Percentiles rank a stretch among this genome's conserved stretches.
These are phyloP conservation scores for Chymomyza procnemis DNA, from an alignment of 2,888 invertebrate genomes.

Conservation along the genomic window DNA sequence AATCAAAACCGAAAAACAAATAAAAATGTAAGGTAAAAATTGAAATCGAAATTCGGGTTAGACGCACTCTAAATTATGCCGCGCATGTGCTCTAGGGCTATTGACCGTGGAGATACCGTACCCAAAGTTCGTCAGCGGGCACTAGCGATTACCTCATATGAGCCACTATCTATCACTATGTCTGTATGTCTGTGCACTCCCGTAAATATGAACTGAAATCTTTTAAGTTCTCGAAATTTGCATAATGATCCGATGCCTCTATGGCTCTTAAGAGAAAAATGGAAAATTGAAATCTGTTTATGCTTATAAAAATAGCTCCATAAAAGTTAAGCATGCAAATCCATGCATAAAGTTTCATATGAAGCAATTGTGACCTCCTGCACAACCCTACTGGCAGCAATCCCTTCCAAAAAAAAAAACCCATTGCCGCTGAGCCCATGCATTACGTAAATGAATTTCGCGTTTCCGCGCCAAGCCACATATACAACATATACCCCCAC, in stretches of 20 bases:
- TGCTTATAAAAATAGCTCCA: conserved; percentile 42
- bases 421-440: conserved; percentile 27
- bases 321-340: conserved; percentile 39
- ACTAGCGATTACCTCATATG: not conserved
- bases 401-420: not conserved
- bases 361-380: conserved; percentile 29
- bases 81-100: conserved; percentile 3
- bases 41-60: conserved; percentile 12
- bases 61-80: conserved; percentile 38
- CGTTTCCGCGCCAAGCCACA: conserved; percentile 20
- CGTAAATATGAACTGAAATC: conserved; percentile 44
- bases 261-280: not conserved
- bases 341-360: conserved; percentile 60
- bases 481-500: conserved; percentile 3
- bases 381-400: not conserved
- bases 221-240: conserved; percentile 27
- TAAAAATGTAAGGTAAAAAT: conserved; percentile 50
- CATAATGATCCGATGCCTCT: not conserved
- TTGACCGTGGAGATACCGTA: not conserved
- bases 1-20: conserved; percentile 69
- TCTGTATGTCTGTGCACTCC: conserved; percentile 39
- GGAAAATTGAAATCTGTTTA: conserved; percentile 34
- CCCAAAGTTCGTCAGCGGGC: not conserved
- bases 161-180: conserved; percentile 24
- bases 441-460: conserved; percentile 71